These are phyloP conservation scores for Musca domestica DNA, from an alignment of 1,140 invertebrate species.

Conservation along the genomic window DNA sequence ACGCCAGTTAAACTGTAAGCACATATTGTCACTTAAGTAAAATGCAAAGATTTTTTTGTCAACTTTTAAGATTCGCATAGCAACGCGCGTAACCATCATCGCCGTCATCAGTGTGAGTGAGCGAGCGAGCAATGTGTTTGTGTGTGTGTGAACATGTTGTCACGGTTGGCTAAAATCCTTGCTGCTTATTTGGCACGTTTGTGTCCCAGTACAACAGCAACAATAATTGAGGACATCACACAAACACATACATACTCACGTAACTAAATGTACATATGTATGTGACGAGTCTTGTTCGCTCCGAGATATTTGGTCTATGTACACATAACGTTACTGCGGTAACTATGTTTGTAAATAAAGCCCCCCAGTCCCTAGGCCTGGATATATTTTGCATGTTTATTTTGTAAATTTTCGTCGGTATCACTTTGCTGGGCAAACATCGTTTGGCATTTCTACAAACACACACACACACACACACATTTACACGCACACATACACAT, in stretches of 20 bases:
- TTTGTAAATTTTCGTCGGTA: slow-evolving; percentile 2
- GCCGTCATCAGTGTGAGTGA: no score
- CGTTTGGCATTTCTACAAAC: slow-evolving; percentile 8
- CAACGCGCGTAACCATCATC: not conserved
- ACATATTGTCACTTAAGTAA: slow-evolving; percentile 18
- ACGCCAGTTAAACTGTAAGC: slow-evolving; percentile 19
- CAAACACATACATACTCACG: no score
- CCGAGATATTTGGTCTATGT: not conserved
- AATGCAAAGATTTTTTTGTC: slow-evolving; percentile 15
- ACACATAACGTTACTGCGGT: slow-evolving; percentile 9
- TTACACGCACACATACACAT: not conserved
- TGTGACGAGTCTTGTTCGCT: no score
- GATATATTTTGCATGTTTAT: not conserved
- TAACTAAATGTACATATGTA: no score
- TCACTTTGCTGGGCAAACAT: slow-evolving; percentile 15
- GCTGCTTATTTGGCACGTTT: no score
- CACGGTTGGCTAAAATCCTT: no score
- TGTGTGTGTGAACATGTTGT: no score
- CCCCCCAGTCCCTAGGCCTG: not conserved
- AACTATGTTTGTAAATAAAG: slow-evolving; percentile 1
- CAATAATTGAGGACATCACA: no score
- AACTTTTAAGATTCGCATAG: slow-evolving; percentile 16
- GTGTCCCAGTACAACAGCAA: no score
- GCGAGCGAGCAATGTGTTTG: no score
- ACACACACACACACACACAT: not conserved